Base-by-base conservation (phyloP, 2,888 invertebrate species). In the Diaperis boleti region DNA sequence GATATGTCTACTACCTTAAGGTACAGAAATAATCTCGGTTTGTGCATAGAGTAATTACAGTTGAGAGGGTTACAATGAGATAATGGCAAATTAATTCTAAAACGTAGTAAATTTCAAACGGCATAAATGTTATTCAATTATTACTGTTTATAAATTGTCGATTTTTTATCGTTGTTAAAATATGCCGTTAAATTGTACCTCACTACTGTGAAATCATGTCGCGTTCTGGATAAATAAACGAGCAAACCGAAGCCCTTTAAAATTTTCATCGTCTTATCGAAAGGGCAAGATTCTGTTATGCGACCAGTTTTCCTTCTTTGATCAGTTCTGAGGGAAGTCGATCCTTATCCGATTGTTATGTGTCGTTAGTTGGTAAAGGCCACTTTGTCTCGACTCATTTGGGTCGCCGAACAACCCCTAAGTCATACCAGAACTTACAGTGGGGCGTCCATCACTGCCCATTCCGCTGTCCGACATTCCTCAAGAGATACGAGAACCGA, bases 391-490 rank as follows among this genome's bases (percentile, higher is more conserved):
- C 17, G 31, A 18, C 17, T 26, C 52, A 52, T 52, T 52, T 20
- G 52, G 39, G 39, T 33, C 33, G 18, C 52, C 17, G 18, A 35
- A 4, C 17, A 13, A 18, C 31, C 37, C 37, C 39, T 22, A 52
- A 52, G 52, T 39, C 35, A 39, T 52, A 20, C 37, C 14, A 52
- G 13, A 52, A 52, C n/a, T n/a, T n/a, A n/a, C n/a, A n/a, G n/a
- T n/a, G 52, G 52, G 37, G 35, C 52, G 52, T 52, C 52, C 52
- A 52, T 52, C 52, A 52, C 52, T 10, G 39, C 37, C 20, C 52
- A 22, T 52, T 52, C 39, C 52, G 6, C n/a, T 33, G 35, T 49
- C 33, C 49, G 49, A 49, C 6, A 49, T 49, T 49, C 49, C 49
- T 49, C 49, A 14, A 17, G 52, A 52, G 52, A 52, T 52, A 37